A percentile compares a stretch with the other conserved stretches of the same genome.
Conservation (phyloP, 2,888 invertebrate genomes). For the Tachystola acroxantha region DNA sequence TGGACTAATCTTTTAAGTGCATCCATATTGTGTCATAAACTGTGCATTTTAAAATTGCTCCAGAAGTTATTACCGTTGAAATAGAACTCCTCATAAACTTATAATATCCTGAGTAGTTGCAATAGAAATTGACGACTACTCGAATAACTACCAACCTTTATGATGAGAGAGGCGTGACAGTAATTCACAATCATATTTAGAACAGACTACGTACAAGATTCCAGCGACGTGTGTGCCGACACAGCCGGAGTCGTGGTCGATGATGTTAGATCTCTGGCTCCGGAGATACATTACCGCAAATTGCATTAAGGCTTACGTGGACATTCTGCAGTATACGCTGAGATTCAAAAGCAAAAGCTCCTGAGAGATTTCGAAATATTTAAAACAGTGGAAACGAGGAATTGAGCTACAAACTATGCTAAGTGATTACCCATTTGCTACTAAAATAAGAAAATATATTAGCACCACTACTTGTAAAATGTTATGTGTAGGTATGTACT, state of each 20-base stretch:
- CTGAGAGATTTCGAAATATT: too few relatives aligned
- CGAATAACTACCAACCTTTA: constrained; percentile 1
- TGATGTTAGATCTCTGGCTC: constrained; percentile 13
- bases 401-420: too few relatives aligned
- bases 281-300: constrained; percentile 61
- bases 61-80: background rate
- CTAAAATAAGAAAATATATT: too few relatives aligned
- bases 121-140: constrained; percentile 8
- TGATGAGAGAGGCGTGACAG: constrained; percentile 30
- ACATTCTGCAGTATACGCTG: constrained; percentile 41
- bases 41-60: background rate
- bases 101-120: constrained; percentile 1
- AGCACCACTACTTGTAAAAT: too few relatives aligned
- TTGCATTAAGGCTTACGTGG: constrained; percentile 62
- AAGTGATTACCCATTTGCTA: too few relatives aligned
- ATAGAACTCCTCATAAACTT: background rate
- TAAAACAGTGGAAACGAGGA: too few relatives aligned
- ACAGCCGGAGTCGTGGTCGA: constrained; percentile 6
- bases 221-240: constrained; percentile 10
- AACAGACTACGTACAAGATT: constrained; percentile 4
- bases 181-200: constrained; percentile 23
- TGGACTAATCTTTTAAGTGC: constrained; percentile 34
- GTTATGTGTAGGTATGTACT: too few relatives aligned
- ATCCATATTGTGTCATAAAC: constrained; percentile 19
- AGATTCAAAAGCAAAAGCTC: constrained; percentile 20